Evolutionary conservation across 2,888 invertebrate species (phyloP).

Genomic region (Acronicta leporina): DNA sequence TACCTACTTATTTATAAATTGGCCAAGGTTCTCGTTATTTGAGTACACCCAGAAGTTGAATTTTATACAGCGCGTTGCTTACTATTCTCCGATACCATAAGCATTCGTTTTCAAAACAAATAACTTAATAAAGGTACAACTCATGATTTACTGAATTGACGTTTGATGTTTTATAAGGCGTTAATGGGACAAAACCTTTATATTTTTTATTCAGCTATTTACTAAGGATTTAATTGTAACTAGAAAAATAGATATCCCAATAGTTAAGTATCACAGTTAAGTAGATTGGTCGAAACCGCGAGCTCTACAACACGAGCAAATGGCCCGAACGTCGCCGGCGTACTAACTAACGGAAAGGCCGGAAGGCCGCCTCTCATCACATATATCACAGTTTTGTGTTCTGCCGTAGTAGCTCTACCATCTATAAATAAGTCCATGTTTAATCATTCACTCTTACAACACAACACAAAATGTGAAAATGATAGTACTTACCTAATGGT

Average conservation of each 20-base stretch:
- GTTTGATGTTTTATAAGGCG: no score
- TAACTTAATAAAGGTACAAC: conserved; percentile 63
- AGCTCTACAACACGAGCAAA: conserved; percentile 38
- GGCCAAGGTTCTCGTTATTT: conserved; percentile 10
- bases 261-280: conserved; percentile 58
- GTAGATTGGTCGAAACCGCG: conserved; percentile 42
- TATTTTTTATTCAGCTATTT: conserved; percentile 15
- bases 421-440: conserved; percentile 32
- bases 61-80: conserved; percentile 6
- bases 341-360: conserved; percentile 51
- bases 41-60: conserved; percentile 8
- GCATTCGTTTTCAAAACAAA: conserved; percentile 46
- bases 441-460: neutral
- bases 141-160: conserved; percentile 25
- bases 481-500: no score
- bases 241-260: conserved; percentile 38
- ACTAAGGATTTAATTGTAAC: conserved; percentile 20
- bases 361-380: conserved; percentile 30
- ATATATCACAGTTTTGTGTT: conserved; percentile 33
- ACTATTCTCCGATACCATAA: conserved; percentile 30
- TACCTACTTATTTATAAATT: no score
- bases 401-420: conserved; percentile 16
- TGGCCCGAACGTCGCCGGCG: conserved; percentile 63
- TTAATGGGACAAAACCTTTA: conserved; percentile 22
- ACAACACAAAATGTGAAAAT: neutral